phyloP scores from a whole-genome alignment of 2,797 vertebrate species.

The Chelidonichthys spinosus region DNA sequence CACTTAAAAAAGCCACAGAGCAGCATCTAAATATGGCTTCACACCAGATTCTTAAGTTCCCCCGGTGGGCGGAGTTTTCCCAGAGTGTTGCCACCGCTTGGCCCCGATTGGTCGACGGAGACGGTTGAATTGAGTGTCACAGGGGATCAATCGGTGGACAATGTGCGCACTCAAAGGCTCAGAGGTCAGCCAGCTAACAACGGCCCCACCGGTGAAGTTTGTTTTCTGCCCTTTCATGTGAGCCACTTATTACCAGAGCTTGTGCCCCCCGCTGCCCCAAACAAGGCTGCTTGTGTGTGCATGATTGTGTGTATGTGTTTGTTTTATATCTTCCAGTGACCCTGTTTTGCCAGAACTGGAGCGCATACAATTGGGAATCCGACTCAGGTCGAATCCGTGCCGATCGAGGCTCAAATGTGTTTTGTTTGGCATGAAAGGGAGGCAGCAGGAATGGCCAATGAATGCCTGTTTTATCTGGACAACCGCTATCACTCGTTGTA shows the following conservation, averaged over 20 bases:
- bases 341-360: slow-evolving; percentile 72
- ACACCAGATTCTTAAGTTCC: slow-evolving; percentile 40
- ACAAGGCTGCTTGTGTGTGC: slow-evolving; percentile 65
- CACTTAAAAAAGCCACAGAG: slow-evolving; percentile 24
- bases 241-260: slow-evolving; percentile 75
- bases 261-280: slow-evolving; percentile 58
- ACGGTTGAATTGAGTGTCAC: slow-evolving; percentile 71
- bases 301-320: slow-evolving; percentile 37
- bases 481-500: slow-evolving; percentile 41
- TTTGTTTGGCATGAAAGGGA: slow-evolving; percentile 64
- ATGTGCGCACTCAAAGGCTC: slow-evolving; percentile 68
- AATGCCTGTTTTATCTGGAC: slow-evolving; percentile 63
- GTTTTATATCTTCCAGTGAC: slow-evolving; percentile 63
- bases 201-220: slow-evolving; percentile 64
- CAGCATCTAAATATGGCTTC: slow-evolving; percentile 49
- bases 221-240: slow-evolving; percentile 79
- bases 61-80: slow-evolving; percentile 42
- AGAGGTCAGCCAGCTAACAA: slow-evolving; percentile 78
- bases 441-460: slow-evolving; percentile 36
- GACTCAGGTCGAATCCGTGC: slow-evolving; percentile 66
- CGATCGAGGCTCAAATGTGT: slow-evolving; percentile 57
- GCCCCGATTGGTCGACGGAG: slow-evolving; percentile 56
- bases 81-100: slow-evolving; percentile 14
- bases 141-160: slow-evolving; percentile 69
- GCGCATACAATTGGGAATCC: slow-evolving; percentile 69